Percentiles rank a stretch among this genome's conserved stretches.
Evolutionary conservation across 2,797 vertebrate genomes (phyloP).

Genomic region (Lophura swinhoii): DNA sequence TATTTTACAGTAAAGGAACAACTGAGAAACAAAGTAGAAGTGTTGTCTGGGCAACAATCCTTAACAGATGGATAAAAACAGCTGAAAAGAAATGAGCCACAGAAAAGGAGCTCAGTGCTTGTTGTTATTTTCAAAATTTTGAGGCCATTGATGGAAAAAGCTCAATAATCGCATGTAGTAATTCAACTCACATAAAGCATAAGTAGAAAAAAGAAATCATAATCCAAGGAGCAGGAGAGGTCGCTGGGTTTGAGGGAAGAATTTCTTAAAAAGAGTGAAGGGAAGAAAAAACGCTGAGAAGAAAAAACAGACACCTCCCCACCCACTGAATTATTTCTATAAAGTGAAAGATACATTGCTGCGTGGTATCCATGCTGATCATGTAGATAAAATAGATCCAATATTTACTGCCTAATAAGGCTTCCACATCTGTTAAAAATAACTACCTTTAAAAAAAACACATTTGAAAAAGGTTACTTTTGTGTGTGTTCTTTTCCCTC

Average conservation of each 20-base stretch:
- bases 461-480: not conserved
- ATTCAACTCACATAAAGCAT: not conserved
- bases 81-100: slow-evolving; percentile 7
- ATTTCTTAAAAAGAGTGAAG: not conserved
- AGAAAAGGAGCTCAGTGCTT: not conserved
- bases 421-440: not conserved
- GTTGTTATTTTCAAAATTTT: not conserved
- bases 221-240: not conserved
- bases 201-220: not conserved
- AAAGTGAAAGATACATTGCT: not conserved
- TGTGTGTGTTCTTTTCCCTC: not conserved
- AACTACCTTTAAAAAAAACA: not conserved
- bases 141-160: not conserved
- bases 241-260: not conserved
- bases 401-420: not conserved
- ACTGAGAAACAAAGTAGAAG: slow-evolving; percentile 33
- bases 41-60: not conserved
- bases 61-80: slow-evolving; percentile 38
- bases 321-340: not conserved
- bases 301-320: not conserved
- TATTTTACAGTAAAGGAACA: slow-evolving; percentile 19
- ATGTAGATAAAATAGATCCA: not conserved
- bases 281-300: not conserved
- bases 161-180: not conserved
- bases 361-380: not conserved